phyloP scores from a whole-genome alignment of 2,888 invertebrate genomes.

The Netelia virgata region DNA sequence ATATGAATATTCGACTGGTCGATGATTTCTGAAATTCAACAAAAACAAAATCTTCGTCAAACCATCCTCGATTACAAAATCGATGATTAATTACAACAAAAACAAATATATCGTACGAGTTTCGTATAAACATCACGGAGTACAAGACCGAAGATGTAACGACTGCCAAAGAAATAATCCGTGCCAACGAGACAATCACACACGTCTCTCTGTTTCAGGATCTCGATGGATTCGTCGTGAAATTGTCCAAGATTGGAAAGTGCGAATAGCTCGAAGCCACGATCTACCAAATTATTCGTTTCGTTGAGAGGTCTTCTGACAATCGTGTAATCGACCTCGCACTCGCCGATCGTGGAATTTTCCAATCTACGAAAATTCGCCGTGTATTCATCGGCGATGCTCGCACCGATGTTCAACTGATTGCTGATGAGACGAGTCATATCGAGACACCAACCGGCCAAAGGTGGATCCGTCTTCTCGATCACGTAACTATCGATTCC shows the following conservation, averaged over 20 bases:
- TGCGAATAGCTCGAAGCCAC: slow-evolving; percentile 53
- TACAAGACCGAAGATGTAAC: slow-evolving; percentile 71
- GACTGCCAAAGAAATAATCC: slow-evolving; percentile 71
- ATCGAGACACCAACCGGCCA: slow-evolving; percentile 68
- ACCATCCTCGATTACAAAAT: not conserved
- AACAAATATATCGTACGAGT: slow-evolving; percentile 69
- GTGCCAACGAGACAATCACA: slow-evolving; percentile 68
- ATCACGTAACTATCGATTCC: slow-evolving; percentile 72
- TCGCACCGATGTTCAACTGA: slow-evolving; percentile 74
- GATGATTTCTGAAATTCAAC: slow-evolving; percentile 72
- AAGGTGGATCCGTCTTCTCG: slow-evolving; percentile 62
- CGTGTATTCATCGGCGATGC: slow-evolving; percentile 58
- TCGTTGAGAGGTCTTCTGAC: slow-evolving; percentile 51
- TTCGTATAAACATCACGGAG: slow-evolving; percentile 69
- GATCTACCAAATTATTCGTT: not conserved
- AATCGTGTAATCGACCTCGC: slow-evolving; percentile 68
- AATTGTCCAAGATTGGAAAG: slow-evolving; percentile 69
- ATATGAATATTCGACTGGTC: slow-evolving; percentile 68
- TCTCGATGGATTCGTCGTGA: slow-evolving; percentile 66
- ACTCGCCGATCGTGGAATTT: slow-evolving; percentile 74
- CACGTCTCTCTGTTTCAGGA: slow-evolving; percentile 68
- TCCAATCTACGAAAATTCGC: slow-evolving; percentile 68
- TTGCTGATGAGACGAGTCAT: slow-evolving; percentile 73
- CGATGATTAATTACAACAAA: not conserved
- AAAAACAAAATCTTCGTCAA: not conserved